These are phyloP conservation scores for Hydropsyche betteni DNA, from an alignment of 2,888 invertebrate genomes.

Conservation along the genomic window DNA sequence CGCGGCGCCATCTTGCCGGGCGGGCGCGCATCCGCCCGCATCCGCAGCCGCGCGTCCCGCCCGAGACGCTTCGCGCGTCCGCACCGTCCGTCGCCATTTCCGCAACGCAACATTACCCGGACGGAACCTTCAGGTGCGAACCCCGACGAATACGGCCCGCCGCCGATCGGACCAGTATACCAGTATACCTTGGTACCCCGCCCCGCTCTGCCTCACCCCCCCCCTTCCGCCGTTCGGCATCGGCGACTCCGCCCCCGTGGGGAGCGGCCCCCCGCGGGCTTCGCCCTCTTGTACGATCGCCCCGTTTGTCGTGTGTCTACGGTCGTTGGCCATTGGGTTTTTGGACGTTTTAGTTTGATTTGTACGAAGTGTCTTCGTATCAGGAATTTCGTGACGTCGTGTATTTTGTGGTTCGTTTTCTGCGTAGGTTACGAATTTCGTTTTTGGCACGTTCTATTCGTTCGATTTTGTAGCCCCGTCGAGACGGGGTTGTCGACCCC, in stretches of 20 bases:
- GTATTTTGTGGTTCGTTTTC: no score
- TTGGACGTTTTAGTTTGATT: no score
- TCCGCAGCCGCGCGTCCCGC: constrained; percentile 20
- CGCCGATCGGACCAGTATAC: background rate
- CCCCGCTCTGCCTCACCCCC: background rate
- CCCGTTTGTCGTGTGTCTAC: no score
- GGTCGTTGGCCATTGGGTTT: no score
- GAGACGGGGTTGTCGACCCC: no score
- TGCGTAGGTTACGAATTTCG: no score
- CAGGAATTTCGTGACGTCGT: no score
- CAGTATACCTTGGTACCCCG: background rate
- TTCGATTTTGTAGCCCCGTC: no score
- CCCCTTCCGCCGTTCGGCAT: background rate
- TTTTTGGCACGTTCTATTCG: no score
- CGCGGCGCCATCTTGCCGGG: constrained; percentile 39
- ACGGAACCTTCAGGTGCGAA: background rate
- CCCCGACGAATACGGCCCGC: background rate
- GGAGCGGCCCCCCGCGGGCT: background rate
- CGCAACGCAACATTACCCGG: background rate
- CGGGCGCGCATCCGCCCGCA: constrained; percentile 17
- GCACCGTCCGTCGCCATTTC: background rate
- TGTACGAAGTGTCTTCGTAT: no score
- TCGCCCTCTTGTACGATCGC: background rate
- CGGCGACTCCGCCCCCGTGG: background rate
- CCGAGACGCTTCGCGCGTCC: background rate